A percentile compares a stretch with the other conserved stretches of the same genome.
Evolutionary conservation across 1,140 invertebrate species (phyloP).

Genomic region (Manduca sexta): DNA sequence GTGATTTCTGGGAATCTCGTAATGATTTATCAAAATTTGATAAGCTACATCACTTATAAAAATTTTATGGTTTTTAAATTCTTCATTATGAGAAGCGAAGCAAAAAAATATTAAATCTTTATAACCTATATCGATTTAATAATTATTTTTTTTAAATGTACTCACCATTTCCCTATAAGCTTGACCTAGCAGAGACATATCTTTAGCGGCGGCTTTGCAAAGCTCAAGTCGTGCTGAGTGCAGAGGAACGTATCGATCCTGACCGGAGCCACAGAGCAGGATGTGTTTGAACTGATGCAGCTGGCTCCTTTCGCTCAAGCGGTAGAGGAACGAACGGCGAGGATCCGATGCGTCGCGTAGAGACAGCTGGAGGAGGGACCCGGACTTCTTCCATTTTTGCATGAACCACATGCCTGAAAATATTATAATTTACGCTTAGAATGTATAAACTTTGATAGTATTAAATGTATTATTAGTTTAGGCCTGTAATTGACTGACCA

Average conservation of each 20-base stretch:
- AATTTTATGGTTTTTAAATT: too few relatives aligned
- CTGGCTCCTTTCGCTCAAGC: slow-evolving; percentile 85
- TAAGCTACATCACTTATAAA: too few relatives aligned
- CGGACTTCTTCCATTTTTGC: slow-evolving; percentile 99
- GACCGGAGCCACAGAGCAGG: slow-evolving; percentile 92
- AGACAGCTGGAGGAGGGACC: slow-evolving; percentile 91
- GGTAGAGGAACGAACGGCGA: slow-evolving; percentile 90
- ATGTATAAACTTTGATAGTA: too few relatives aligned
- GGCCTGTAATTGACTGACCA: too few relatives aligned
- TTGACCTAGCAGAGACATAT: slow-evolving; percentile 87
- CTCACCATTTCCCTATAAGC: slow-evolving; percentile 83
- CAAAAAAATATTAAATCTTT: too few relatives aligned
- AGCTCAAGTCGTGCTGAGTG: slow-evolving; percentile 95
- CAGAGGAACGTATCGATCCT: slow-evolving; percentile 95
- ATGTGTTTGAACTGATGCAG: slow-evolving; percentile 93
- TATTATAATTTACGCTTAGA: not conserved
- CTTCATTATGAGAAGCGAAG: too few relatives aligned
- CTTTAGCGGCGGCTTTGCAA: slow-evolving; percentile 93
- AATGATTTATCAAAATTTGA: too few relatives aligned
- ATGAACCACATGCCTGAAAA: slow-evolving; percentile 97
- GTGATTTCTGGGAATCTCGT: too few relatives aligned
- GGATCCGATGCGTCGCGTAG: slow-evolving; percentile 92
- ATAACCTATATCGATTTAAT: too few relatives aligned
- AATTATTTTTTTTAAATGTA: too few relatives aligned
- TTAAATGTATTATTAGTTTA: too few relatives aligned